Evolutionary conservation across 2,888 invertebrate species (phyloP), one percentile per base, ranked within the genome.

Genomic region (Ecdyonurus torrentis): DNA sequence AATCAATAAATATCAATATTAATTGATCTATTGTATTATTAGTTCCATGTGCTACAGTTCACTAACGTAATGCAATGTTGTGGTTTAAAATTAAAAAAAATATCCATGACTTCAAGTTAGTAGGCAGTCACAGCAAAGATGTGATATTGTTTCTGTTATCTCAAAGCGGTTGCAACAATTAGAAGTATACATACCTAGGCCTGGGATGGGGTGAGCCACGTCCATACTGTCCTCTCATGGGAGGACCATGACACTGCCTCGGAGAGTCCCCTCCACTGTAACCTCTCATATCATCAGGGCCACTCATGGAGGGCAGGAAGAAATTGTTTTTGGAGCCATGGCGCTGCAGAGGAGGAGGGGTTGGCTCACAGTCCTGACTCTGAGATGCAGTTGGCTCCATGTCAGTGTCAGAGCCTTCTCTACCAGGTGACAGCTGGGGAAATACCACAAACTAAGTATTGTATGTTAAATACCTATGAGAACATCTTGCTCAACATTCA

Each of bases 351-450:
- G 87, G 85, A 23, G 69, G 69, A 60, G 92, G 93, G 69, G 93
- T 92, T 7, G 93, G 91, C 76, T 93, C 92, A 77, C 92, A 93
- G 80, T 93, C 93, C 70, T 90, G 88, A 61, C 90, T 90, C 77
- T 92, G 92, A 61, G 91, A 91, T 60, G 91, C 91, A 25, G 87
- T 87, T n/a, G 90, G 89, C 67, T 91, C 91, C 82, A 87, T 82
- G 70, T 92, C 91, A 68, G 89, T 83, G 73, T 92, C 91, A 66
- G 84, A 67, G 62, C 70, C 86, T 71, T 89, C 89, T 64, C 90
- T 83, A 20, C 91, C 89, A 55, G 90, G 91, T 10, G 91, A 91
- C 71, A 91, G 79, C 90, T 91, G 68, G 18, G 70, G n/a, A n/a
- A n/a, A n/a, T n/a, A n/a, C n/a, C n/a, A n/a, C n/a, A n/a, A n/a